Percentiles rank a stretch among this genome's conserved stretches.
phyloP scores from a whole-genome alignment of 92 coral and sea anemone species.

The Isaurus tuberculatus region DNA sequence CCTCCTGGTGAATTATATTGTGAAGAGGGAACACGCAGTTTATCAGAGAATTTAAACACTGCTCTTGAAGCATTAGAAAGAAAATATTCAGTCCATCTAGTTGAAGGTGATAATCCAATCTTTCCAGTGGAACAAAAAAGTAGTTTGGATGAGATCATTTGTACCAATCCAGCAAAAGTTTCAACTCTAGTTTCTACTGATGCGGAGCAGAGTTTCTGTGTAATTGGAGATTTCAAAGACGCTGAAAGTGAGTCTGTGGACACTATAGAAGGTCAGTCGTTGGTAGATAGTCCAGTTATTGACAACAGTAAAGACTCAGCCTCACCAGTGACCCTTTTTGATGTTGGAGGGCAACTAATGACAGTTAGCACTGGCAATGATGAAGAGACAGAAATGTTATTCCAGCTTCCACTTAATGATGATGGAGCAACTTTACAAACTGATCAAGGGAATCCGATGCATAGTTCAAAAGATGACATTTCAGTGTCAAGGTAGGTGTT shows the following conservation, averaged over 20 bases:
- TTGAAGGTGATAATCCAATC: neutral
- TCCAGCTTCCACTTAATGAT: slow-evolving; percentile 6
- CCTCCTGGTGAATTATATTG: neutral
- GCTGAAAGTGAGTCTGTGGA: neutral
- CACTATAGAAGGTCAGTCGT: neutral
- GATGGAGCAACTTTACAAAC: slow-evolving; percentile 3
- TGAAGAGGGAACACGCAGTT: neutral
- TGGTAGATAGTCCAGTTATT: neutral
- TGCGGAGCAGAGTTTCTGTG: neutral
- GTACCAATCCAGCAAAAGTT: slow-evolving; percentile 17
- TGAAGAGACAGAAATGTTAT: slow-evolving; percentile 6
- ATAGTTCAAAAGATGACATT: slow-evolving; percentile 69
- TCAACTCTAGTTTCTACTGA: slow-evolving; percentile 6
- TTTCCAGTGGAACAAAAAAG: slow-evolving; percentile 7
- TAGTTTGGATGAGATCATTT: neutral
- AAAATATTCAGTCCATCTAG: neutral
- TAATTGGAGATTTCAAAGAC: neutral
- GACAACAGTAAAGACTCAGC: neutral
- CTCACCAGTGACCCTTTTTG: slow-evolving; percentile 2
- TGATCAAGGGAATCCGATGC: slow-evolving; percentile 56
- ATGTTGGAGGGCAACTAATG: neutral
- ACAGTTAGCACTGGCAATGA: neutral
- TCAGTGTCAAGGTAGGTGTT: slow-evolving; percentile 88
- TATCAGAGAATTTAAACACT: neutral
- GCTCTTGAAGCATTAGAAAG: neutral